Base-by-base conservation (phyloP, 2,888 invertebrate species). In the Drosophila mercatorum region DNA sequence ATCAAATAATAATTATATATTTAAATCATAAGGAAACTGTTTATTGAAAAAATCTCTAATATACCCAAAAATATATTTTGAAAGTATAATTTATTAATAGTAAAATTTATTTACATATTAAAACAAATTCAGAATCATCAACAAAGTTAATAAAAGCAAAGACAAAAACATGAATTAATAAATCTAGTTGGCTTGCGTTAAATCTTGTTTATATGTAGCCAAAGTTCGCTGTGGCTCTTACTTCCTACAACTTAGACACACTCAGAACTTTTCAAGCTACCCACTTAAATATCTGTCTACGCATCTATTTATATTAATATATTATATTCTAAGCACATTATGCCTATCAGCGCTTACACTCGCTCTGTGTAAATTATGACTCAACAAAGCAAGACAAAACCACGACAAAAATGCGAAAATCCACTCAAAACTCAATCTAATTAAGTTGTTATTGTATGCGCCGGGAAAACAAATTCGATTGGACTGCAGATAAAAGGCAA, bases 391-490 rank as follows among this genome's bases (percentile, higher is more conserved):
- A 58, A 66, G 44, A 22, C 22, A 43, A 31, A 12, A 14, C 11
- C 31, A 59, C 43, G 40, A 66, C 51, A 72, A 78, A 31, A 31
- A 28, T 41, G 53, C 52, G 59, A 55, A 47, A 56, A 56, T 55
- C 55, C 31, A 61, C 63, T 61, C 59, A 68, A 77, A 75, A 84
- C 68, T 73, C 78, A 88, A 90, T 84, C 88, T 87, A 89, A 87
- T 87, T 90, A 88, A 88, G 85, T 87, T 90, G 85, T 81, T 87
- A 72, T 83, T 87, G 81, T 81, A 68, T 75, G 70, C 71, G 79
- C 17, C 46, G 51, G 59, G 55, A 80, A 75, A 90, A 68, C 82
- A 75, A 88, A 78, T 88, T 83, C 67, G 90, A 88, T 85, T 80
- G 66, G 72, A 68, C 68, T 67, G 68, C 70, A 57, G 81, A 75